These are phyloP conservation scores for Pimpla rufipes DNA, from an alignment of 2,888 invertebrate genomes.

Conservation along the genomic window DNA sequence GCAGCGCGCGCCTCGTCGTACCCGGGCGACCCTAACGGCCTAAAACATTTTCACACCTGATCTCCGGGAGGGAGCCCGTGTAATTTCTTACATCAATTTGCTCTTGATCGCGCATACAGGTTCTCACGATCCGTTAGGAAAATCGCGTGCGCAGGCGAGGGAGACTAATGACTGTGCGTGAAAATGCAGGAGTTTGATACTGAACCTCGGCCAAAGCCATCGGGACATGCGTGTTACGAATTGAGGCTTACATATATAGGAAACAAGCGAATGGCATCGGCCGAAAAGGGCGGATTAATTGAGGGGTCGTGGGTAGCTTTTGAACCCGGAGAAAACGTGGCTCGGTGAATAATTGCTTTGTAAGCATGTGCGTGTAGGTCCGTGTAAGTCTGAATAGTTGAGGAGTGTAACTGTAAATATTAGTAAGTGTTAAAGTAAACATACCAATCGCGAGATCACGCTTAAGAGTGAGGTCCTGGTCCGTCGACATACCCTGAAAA, in stretches of 20 bases:
- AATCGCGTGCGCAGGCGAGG: slow-evolving; percentile 26
- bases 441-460: too few species aligned
- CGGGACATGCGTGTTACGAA: slow-evolving; percentile 70
- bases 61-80: neutral
- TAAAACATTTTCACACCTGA: slow-evolving; percentile 6
- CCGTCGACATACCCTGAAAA: too few species aligned
- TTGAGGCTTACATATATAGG: slow-evolving; percentile 62
- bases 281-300: slow-evolving; percentile 8
- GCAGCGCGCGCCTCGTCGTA: neutral
- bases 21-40: neutral
- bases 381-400: too few species aligned
- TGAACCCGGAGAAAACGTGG: slow-evolving; percentile 45
- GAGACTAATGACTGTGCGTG: slow-evolving; percentile 33
- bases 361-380: too few species aligned
- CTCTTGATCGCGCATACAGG: neutral
- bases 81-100: neutral
- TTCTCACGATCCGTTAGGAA: slow-evolving; percentile 33
- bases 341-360: neutral
- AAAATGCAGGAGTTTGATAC: slow-evolving; percentile 2
- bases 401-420: too few species aligned
- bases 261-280: slow-evolving; percentile 55
- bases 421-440: too few species aligned
- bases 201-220: slow-evolving; percentile 47
- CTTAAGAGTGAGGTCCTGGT: too few species aligned
- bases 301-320: slow-evolving; percentile 44